Evolutionary conservation across 2,888 invertebrate species (phyloP).

Genomic region (Tillus elongatus): DNA sequence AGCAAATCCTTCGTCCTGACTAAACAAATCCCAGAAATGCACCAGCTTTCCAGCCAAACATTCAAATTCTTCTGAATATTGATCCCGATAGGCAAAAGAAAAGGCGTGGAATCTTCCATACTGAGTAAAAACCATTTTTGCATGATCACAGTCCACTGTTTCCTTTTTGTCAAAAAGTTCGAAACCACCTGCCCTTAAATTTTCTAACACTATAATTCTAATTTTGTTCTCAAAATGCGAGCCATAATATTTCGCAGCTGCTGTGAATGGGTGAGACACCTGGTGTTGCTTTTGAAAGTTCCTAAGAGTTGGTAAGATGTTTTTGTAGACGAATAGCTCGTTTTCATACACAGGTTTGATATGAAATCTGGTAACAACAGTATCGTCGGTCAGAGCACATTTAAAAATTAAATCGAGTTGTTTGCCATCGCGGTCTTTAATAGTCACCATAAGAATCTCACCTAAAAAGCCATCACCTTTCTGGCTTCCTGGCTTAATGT

Average conservation of each 20-base stretch:
- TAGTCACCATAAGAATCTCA: background rate
- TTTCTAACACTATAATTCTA: slow-evolving; percentile 26
- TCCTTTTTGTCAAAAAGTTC: slow-evolving; percentile 23
- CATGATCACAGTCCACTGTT: slow-evolving; percentile 30
- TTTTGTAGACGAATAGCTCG: slow-evolving; percentile 21
- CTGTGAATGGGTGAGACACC: slow-evolving; percentile 16
- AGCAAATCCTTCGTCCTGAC: too few relatives aligned
- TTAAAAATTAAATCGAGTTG: background rate
- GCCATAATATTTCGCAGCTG: slow-evolving; percentile 25
- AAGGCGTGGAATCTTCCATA: slow-evolving; percentile 24
- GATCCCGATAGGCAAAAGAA: slow-evolving; percentile 21
- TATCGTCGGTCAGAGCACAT: too few relatives aligned
- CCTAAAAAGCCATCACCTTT: background rate
- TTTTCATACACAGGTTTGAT: slow-evolving; percentile 17
- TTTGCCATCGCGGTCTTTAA: background rate
- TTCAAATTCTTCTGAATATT: too few relatives aligned
- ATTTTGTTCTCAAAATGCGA: slow-evolving; percentile 20
- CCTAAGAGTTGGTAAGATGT: slow-evolving; percentile 22
- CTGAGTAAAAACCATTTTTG: slow-evolving; percentile 19
- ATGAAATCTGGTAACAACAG: too few relatives aligned
- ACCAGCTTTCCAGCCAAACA: too few relatives aligned
- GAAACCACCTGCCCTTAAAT: slow-evolving; percentile 25
- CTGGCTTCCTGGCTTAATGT: background rate
- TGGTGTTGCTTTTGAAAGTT: slow-evolving; percentile 19
- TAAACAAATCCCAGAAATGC: too few relatives aligned